Percentiles rank a stretch among this genome's conserved stretches.
Evolutionary conservation across 2,888 invertebrate species (phyloP).

Genomic region (Tortricodes alternella): DNA sequence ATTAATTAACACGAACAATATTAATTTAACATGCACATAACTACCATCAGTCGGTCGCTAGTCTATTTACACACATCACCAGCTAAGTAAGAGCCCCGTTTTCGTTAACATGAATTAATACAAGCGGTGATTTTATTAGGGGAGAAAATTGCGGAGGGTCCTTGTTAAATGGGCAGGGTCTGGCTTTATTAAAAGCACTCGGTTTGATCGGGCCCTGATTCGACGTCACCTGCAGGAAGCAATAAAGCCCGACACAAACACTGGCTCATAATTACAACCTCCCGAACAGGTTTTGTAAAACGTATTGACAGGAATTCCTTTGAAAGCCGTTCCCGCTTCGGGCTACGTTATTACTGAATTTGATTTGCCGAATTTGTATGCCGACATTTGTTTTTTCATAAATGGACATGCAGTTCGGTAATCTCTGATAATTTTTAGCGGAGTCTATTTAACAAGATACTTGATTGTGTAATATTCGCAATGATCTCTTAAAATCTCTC

Average conservation of each 20-base stretch:
- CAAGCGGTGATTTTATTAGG: constrained; percentile 25
- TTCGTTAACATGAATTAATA: constrained; percentile 36
- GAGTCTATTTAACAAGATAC: too few relatives aligned
- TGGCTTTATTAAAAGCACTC: constrained; percentile 76
- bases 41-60: constrained; percentile 25
- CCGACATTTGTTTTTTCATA: constrained; percentile 10
- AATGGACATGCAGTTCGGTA: background rate
- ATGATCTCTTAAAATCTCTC: too few relatives aligned
- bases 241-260: constrained; percentile 66
- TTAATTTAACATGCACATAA: constrained; percentile 29
- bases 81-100: constrained; percentile 22
- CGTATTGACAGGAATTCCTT: constrained; percentile 70
- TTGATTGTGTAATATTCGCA: too few relatives aligned
- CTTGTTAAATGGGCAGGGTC: constrained; percentile 40
- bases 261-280: constrained; percentile 64
- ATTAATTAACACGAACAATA: constrained; percentile 24
- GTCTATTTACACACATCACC: constrained; percentile 30
- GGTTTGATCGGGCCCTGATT: constrained; percentile 73
- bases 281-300: constrained; percentile 53
- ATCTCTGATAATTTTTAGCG: too few relatives aligned
- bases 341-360: constrained; percentile 58
- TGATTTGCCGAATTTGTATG: constrained; percentile 44
- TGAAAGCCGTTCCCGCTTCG: constrained; percentile 56
- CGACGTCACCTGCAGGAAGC: constrained; percentile 74
- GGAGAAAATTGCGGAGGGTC: constrained; percentile 28